A percentile compares a stretch with the other conserved stretches of the same genome.
These are phyloP conservation scores for Pristionchus maxplancki DNA, from an alignment of 2,888 invertebrate species.

Conservation along the genomic window DNA sequence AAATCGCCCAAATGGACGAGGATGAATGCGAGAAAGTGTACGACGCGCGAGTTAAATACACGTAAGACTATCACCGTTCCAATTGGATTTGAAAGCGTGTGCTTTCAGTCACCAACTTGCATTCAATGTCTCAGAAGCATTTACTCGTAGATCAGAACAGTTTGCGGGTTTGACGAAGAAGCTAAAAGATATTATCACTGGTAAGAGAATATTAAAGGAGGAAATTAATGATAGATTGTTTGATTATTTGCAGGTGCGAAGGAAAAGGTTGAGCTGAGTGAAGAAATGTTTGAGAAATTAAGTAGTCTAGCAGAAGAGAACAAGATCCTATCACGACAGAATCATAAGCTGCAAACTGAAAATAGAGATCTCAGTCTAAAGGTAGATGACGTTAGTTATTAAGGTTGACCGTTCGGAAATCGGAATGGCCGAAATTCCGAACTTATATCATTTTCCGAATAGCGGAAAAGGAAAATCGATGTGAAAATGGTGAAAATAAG, in stretches of 20 bases:
- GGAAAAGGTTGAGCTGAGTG: background rate
- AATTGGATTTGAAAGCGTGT: background rate
- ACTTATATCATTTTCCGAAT: no score
- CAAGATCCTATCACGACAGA: background rate
- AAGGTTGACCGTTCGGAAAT: no score
- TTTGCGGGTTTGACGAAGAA: conserved; percentile 30
- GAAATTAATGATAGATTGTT: background rate
- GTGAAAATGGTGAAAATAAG: no score
- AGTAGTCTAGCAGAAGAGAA: conserved; percentile 17
- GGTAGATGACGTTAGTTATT: background rate
- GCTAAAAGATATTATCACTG: conserved; percentile 19
- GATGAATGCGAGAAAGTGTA: conserved; percentile 55
- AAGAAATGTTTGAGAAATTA: conserved; percentile 29
- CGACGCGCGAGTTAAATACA: conserved; percentile 57
- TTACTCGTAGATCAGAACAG: conserved; percentile 21
- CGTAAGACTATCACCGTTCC: conserved; percentile 40
- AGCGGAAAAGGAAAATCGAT: no score
- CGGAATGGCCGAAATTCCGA: no score
- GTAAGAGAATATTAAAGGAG: background rate
- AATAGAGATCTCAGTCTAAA: conserved; percentile 41
- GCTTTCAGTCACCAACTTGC: conserved; percentile 37
- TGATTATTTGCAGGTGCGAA: background rate
- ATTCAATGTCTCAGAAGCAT: conserved; percentile 10
- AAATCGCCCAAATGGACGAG: conserved; percentile 57
- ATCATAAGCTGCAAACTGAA: conserved; percentile 43